Conservation (phyloP, 1,140 invertebrate genomes). For the Drosophila albomicans region DNA sequence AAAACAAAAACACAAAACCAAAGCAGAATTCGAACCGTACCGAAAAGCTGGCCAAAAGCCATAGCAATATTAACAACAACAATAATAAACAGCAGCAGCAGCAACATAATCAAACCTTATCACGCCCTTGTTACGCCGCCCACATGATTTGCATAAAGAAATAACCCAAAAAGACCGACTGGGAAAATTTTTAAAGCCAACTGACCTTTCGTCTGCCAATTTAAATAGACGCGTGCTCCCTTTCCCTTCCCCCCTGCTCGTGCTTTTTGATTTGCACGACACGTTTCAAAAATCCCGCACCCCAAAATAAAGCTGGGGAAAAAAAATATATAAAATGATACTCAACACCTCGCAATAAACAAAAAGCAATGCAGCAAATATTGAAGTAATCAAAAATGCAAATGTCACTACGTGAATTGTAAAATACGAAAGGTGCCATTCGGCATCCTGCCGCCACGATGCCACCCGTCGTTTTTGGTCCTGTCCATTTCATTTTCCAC, state of each 20-base stretch:
- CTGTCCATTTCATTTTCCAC: not conserved
- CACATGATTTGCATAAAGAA: conserved; percentile 68
- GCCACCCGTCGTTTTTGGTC: not conserved
- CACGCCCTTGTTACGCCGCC: conserved; percentile 45
- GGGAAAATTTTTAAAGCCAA: conserved; percentile 55
- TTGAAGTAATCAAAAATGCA: conserved; percentile 78
- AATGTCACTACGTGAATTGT: conserved; percentile 74
- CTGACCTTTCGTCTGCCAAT: conserved; percentile 57
- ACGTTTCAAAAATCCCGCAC: conserved; percentile 48
- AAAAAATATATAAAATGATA: conserved; percentile 4
- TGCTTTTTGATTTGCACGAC: conserved; percentile 68
- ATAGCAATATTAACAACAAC: conserved; percentile 28
- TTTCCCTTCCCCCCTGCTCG: not conserved
- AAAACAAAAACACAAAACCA: conserved; percentile 22
- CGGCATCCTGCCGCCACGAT: not conserved
- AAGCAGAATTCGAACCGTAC: conserved; percentile 21
- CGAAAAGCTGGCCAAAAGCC: not conserved
- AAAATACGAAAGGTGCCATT: conserved; percentile 36
- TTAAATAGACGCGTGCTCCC: conserved; percentile 22
- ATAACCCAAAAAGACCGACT: conserved; percentile 49
- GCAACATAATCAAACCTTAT: conserved; percentile 67
- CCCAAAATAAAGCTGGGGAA: conserved; percentile 1
- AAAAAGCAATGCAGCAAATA: conserved; percentile 69
- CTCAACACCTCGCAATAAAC: conserved; percentile 43
- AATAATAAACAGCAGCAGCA: conserved; percentile 11